phyloP scores from a whole-genome alignment of 2,797 vertebrate genomes.

The Sphenodon punctatus region DNA sequence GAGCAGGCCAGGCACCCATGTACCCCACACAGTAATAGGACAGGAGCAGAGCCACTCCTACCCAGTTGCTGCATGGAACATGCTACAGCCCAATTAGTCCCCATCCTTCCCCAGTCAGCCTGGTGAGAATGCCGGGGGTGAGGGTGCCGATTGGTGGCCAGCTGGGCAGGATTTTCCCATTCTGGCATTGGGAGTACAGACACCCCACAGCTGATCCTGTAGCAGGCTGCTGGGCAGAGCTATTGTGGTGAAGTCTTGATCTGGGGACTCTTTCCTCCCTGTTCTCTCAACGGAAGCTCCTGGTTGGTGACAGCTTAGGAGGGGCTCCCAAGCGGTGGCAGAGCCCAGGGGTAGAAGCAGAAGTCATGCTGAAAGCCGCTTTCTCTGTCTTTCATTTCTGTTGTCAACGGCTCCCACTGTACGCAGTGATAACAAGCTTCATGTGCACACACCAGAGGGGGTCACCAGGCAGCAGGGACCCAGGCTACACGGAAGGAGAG shows the following conservation, averaged over 20 bases:
- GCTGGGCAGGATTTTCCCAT: too few species aligned
- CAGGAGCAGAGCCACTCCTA: too few species aligned
- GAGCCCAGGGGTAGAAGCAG: fast-evolving
- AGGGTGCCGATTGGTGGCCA: too few species aligned
- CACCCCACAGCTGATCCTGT: not conserved
- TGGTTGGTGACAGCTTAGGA: not conserved
- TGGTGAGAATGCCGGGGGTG: too few species aligned
- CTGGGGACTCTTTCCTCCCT: not conserved
- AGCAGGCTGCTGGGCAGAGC: not conserved
- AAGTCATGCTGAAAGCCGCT: not conserved
- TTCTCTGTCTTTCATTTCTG: not conserved
- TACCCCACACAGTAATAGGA: too few species aligned
- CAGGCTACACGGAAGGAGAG: not conserved
- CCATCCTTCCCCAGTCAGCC: too few species aligned
- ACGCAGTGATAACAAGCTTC: conserved; percentile 4
- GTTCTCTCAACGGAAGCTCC: too few species aligned
- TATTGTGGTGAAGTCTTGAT: too few species aligned
- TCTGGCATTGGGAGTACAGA: too few species aligned
- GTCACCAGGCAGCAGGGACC: not conserved
- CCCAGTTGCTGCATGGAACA: too few species aligned
- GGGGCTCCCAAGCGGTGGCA: not conserved
- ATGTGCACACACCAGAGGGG: not conserved
- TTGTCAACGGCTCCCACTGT: not conserved
- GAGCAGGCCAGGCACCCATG: too few species aligned
- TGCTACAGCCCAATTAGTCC: too few species aligned